Base-by-base conservation (phyloP, 2,888 invertebrate genomes). In the Tetranychus piercei region DNA sequence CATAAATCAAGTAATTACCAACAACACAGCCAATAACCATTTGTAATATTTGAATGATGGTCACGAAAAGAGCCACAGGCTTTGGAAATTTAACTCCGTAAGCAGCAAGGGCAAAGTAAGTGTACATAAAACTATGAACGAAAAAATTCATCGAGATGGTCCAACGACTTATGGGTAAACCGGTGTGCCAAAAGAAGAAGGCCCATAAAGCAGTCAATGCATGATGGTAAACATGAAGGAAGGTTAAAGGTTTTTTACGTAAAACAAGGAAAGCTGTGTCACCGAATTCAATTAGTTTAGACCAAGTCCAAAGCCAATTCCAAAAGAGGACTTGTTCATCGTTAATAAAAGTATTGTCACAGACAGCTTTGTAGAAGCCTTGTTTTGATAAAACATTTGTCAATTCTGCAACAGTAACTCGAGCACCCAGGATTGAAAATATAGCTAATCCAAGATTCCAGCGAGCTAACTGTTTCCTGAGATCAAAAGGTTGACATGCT, bases 221-320 rank as follows among this genome's bases (percentile, higher is more conserved):
- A 85, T 94, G 94, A 82, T 94, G 94, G 83, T 94, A 94, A 94
- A 94, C 95, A 83, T 95, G 92, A 74, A 94, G 87, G 85, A 94
- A 94, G 82, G 94, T 92, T 73, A 94, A 85, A 1, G 92, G 92
- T 83, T 93, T 93, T 84, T 94, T 94, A 77, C 94, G 87, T 76
- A 95, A 86, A 22, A 84, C 81, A 78, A 95, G 90, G 86, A 95
- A 95, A 79, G 94, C 87, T 69, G 95, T 95, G 85, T 95, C 95
- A 8, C 94, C 94, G 72, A 97, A 86, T 84, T 97, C 97, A 0
- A 94, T 93, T 75, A 95, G 87, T 84, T 97, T 97, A 78, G 94
- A 94, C 78, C 96, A 85, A 70, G 94, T 94, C 84, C 99, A 99
- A 87, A 94, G 88, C 88, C 90, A 92, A 78, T 94, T 92, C 97